phyloP scores from a whole-genome alignment of 2,797 vertebrate genomes.

The Sebastes ruberrimus region DNA sequence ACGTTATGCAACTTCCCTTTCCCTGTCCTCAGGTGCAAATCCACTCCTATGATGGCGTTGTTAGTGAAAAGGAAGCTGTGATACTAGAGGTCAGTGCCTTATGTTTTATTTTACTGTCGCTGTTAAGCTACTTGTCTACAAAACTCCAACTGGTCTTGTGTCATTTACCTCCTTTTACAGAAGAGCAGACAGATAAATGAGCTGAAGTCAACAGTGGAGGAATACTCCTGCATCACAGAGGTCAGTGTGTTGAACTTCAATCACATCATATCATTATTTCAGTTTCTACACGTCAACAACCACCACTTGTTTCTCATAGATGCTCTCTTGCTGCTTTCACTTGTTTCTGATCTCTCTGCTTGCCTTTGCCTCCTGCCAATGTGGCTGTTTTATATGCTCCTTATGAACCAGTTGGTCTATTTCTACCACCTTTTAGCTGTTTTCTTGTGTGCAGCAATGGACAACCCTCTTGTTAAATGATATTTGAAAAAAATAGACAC shows the following conservation, averaged over 20 bases:
- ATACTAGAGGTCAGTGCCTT: constrained; percentile 83
- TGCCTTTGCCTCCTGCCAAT: neutral
- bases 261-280: neutral
- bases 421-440: neutral
- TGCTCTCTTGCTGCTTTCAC: neutral
- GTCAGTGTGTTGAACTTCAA: constrained; percentile 66
- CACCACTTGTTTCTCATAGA: neutral
- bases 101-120: neutral
- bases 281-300: neutral
- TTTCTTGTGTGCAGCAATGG: neutral
- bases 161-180: constrained; percentile 67
- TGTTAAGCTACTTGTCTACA: neutral
- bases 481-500: neutral
- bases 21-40: constrained; percentile 81
- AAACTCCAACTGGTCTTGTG: neutral
- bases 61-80: constrained; percentile 83
- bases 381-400: neutral
- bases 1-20: neutral
- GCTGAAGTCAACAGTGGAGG: constrained; percentile 83
- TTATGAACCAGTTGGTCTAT: neutral
- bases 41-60: constrained; percentile 78
- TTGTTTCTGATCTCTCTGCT: neutral
- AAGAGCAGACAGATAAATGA: constrained; percentile 86
- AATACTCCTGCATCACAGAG: constrained; percentile 88
- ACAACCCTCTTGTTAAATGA: neutral